phyloP scores from a whole-genome alignment of 2,113 vertebrate species.

The Loxodonta africana region DNA sequence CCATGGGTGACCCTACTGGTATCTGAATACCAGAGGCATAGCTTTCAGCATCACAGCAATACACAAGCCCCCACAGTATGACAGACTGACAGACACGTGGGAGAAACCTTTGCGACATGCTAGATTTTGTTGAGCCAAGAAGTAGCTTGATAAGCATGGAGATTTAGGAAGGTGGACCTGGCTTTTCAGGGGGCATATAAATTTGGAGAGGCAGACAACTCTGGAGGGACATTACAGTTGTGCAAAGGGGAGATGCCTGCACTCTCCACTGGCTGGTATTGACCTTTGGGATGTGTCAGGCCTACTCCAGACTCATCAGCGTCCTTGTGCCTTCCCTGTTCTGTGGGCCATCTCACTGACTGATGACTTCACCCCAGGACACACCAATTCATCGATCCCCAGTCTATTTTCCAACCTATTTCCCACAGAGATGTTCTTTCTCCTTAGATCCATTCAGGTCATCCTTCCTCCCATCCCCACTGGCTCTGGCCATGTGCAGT shows the following conservation, averaged over 20 bases:
- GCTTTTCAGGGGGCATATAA: rapidly evolving
- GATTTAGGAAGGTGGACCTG: background rate
- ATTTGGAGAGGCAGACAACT: background rate
- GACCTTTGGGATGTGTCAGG: background rate
- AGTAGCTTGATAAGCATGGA: background rate
- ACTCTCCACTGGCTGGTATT: rapidly evolving
- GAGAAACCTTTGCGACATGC: background rate
- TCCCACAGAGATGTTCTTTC: slow-evolving; percentile 64
- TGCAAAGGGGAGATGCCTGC: rapidly evolving
- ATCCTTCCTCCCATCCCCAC: slow-evolving; percentile 8
- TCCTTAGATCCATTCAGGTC: slow-evolving; percentile 32
- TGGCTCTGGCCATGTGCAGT: rapidly evolving
- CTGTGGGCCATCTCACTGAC: background rate
- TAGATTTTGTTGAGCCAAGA: background rate
- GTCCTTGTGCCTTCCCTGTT: background rate
- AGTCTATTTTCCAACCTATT: slow-evolving; percentile 67
- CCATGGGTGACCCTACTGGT: too few relatives aligned
- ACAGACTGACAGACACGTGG: too few relatives aligned
- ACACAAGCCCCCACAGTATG: too few relatives aligned
- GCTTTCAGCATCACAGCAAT: too few relatives aligned
- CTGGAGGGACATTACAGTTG: rapidly evolving
- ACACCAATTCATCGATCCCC: background rate
- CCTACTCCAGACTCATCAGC: rapidly evolving
- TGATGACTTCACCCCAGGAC: background rate
- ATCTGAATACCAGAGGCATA: too few relatives aligned